A percentile compares a stretch with the other conserved stretches of the same genome.
These are phyloP conservation scores for Rousettus madagascariensis DNA, from an alignment of 2,797 vertebrate species.

Conservation along the genomic window DNA sequence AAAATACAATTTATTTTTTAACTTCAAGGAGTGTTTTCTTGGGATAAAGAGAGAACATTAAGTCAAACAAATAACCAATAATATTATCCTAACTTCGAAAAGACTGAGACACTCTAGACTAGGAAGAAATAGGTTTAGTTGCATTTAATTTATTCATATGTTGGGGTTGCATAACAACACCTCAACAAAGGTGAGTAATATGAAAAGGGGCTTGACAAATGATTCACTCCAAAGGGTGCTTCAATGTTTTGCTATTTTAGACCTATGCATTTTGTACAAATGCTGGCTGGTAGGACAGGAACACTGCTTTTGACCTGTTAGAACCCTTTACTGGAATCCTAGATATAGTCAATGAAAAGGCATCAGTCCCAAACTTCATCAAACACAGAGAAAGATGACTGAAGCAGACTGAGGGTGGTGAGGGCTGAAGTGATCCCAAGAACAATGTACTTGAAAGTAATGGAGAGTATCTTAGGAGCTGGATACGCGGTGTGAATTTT, in stretches of 20 bases:
- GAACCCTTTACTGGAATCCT: not conserved
- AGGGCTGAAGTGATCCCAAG: not conserved
- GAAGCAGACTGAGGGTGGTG: not conserved
- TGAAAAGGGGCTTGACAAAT: not conserved
- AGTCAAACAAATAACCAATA: not conserved
- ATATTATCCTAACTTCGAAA: not conserved
- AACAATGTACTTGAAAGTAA: not conserved
- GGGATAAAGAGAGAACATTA: not conserved
- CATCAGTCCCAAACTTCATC: not conserved
- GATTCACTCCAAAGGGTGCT: not conserved
- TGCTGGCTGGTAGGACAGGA: not conserved
- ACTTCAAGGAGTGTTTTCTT: not conserved
- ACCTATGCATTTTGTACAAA: not conserved
- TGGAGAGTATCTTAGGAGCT: not conserved
- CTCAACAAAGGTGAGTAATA: not conserved
- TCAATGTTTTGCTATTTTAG: not conserved
- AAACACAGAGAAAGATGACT: not conserved
- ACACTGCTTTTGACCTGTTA: not conserved
- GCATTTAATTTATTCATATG: not conserved
- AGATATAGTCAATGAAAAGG: not conserved
- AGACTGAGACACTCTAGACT: not conserved
- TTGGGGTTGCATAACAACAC: not conserved
- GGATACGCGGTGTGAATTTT: not conserved
- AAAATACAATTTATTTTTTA: constrained; percentile 13
- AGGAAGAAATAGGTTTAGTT: not conserved